Evolutionary conservation across 2,888 invertebrate genomes (phyloP), one percentile per base, ranked within the genome.

Genomic region (Coleophora flavipennella): DNA sequence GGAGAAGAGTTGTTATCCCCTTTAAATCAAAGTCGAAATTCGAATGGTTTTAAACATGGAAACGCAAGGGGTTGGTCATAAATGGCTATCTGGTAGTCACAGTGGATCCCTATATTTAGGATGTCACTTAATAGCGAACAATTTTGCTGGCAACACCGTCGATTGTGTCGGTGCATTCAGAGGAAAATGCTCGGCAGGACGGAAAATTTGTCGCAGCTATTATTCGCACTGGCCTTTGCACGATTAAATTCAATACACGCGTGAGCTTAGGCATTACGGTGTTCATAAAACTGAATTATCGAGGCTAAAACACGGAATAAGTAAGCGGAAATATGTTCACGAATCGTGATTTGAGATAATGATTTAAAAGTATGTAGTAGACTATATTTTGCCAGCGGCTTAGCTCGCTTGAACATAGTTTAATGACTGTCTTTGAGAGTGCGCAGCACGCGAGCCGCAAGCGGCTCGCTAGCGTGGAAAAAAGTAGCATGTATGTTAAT

Each of bases 191-290:
- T 75, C 78, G 68, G 59, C 70, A 71, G 70, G 65, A 75, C 66
- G 80, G 80, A 84, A 84, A 84, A 83, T 84, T 77, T 76, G 80
- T 72, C 72, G 67, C 64, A 53, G 67, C 75, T 64, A 79, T 80
- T 81, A 78, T 76, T 75, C 76, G 69, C 75, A 79, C 71, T 77
- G 62, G 63, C 67, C 73, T 74, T 66, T 64, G 73, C 64, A 61
- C 80, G 77, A 79, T 81, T 81, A 78, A 81, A 77, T 74, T 72
- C 67, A 67, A 65, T 64, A 68, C 68, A 67, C 55, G 59, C 62
- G 60, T 60, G 62, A 63, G 59, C 62, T 67, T 63, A 49, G 33
- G 25, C 35, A 13, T 27, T 38, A 25, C 12, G 12, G 13, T 37
- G 36, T 3, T 20, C 8, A 36, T 26, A 31, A 36, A 36, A 25